Evolutionary conservation across 2,113 vertebrate genomes (phyloP), one percentile per base, ranked within the genome.

Genomic region (Chaetorhynchus papuensis): DNA sequence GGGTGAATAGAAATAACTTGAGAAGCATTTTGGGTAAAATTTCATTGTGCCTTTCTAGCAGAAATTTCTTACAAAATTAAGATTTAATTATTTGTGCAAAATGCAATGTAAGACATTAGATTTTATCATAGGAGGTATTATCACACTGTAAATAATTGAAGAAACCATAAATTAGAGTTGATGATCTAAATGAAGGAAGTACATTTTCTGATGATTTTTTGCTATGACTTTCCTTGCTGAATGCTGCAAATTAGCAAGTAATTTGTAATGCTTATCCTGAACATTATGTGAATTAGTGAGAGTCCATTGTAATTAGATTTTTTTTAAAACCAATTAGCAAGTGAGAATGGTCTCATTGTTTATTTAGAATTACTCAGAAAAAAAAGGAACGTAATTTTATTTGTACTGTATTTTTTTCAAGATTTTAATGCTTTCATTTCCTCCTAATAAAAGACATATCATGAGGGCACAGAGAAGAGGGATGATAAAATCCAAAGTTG

Each of bases 121-220:
- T 86, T 93, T 60, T 60, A 35, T 64, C 71, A 81, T 33, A 57
- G 75, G 54, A 71, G 78, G 76, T 52, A 83, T 93, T 96, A 92
- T 77, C 87, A 59, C n/a, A 23, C 76, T 87, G 83, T 93, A 96
- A 96, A 95, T 97, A 97, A 96, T 95, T 96, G 76, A 96, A 95
- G 92, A 88, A 93, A 70, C 61, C 56, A 90, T 94, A 87, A 95
- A 93, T 79, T 89, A 56, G 28, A 28, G 61, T n/a, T 87, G 93
- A 78, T 7, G 54, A 23, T 74, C 76, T 83, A 90, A 89, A 92
- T 89, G 88, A 95, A 72, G 47, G 44, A 64, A 95, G 56, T 70
- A 74, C 39, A 47, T 90, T 93, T 91, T 93, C 81, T 65, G 21
- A 22, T 52, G 21, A 33, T 72, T 45, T 83, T 54, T 75, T 74